Percentiles rank a stretch among this genome's conserved stretches.
Conservation (phyloP, 2,113 vertebrate species). For the Ploceus nigricollis region DNA sequence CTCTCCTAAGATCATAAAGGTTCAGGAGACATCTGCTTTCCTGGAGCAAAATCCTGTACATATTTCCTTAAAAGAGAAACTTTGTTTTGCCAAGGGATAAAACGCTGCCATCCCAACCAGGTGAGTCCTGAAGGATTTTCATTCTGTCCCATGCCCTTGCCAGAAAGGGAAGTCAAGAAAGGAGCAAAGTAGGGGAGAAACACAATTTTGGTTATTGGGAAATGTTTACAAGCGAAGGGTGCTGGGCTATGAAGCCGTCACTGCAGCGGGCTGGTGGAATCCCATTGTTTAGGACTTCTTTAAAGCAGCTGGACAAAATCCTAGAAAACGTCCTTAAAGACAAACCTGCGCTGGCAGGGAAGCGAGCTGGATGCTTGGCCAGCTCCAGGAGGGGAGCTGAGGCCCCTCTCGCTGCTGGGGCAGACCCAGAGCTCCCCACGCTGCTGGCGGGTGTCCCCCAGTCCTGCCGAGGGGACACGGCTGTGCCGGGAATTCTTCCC, state of each 20-base stretch:
- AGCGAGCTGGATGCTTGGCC: neutral
- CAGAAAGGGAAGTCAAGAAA: neutral
- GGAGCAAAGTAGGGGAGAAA: neutral
- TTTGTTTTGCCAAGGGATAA: neutral
- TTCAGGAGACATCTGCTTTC: neutral
- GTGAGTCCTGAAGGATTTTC: neutral
- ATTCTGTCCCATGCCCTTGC: neutral
- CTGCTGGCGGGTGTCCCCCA: neutral
- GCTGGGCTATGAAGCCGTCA: neutral
- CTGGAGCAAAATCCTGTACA: neutral
- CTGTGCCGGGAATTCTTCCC: neutral
- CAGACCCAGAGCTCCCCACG: neutral
- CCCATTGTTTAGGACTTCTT: neutral
- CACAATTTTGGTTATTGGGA: neutral
- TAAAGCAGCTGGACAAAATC: slow-evolving; percentile 9
- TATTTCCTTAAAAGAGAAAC: neutral
- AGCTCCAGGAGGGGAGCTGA: neutral
- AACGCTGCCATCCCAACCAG: neutral
- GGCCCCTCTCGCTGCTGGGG: neutral
- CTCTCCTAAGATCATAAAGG: neutral
- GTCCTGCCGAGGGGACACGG: neutral
- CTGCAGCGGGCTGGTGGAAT: neutral
- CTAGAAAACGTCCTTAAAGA: slow-evolving; percentile 26
- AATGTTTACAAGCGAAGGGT: neutral
- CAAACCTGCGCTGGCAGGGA: slow-evolving; percentile 15